phyloP scores from a whole-genome alignment of 1,140 invertebrate genomes.

The Galleria mellonella region DNA sequence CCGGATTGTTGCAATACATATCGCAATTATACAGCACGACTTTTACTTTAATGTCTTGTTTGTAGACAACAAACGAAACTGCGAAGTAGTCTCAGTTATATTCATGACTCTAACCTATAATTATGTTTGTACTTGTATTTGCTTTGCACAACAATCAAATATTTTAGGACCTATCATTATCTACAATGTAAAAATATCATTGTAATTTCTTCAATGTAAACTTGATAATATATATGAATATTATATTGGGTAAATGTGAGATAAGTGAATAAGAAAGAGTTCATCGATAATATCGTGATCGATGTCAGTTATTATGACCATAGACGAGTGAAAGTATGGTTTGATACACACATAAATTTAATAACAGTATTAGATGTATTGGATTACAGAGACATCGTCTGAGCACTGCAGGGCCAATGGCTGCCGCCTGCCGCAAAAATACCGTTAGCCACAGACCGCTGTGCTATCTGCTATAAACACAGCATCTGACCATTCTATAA shows the following conservation, averaged over 20 bases:
- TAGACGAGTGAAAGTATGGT: conserved; percentile 54
- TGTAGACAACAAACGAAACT: too few relatives aligned
- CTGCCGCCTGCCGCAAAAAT: conserved; percentile 36
- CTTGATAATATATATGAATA: not conserved
- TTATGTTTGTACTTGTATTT: too few relatives aligned
- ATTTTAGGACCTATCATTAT: too few relatives aligned
- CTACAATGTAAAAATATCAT: too few relatives aligned
- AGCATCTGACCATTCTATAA: conserved; percentile 37
- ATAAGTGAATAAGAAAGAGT: conserved; percentile 12
- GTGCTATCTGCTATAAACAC: conserved; percentile 19
- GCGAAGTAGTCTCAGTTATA: too few relatives aligned
- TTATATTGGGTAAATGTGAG: conserved; percentile 32
- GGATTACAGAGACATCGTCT: conserved; percentile 50
- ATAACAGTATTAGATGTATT: conserved; percentile 67
- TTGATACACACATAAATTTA: conserved; percentile 57
- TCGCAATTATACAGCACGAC: conserved; percentile 16
- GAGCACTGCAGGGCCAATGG: conserved; percentile 47
- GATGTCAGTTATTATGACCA: conserved; percentile 46
- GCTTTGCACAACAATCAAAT: too few relatives aligned
- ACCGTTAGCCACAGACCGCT: conserved; percentile 48
- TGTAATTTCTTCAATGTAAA: too few relatives aligned
- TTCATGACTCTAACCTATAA: too few relatives aligned
- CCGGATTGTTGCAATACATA: conserved; percentile 38
- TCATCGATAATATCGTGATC: conserved; percentile 39
- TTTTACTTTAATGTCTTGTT: too few relatives aligned